Evolutionary conservation across 2,888 invertebrate species (phyloP).

Genomic region (Reticulitermes lucifugus): DNA sequence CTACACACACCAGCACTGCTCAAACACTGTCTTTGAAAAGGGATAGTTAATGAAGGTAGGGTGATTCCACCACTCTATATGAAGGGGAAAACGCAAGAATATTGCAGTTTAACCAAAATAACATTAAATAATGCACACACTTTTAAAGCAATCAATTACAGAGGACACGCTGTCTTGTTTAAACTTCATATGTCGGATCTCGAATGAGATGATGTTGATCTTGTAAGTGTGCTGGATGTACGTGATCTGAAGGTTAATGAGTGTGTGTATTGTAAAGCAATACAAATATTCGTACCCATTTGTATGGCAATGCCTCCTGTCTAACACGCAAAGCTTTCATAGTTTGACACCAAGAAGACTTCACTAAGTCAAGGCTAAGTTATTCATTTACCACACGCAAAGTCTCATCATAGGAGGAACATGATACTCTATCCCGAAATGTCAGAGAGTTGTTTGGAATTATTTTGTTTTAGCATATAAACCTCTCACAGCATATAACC

Average conservation of each 20-base stretch:
- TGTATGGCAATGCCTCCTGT: slow-evolving; percentile 14
- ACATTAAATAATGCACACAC: neutral
- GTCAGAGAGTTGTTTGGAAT: no score
- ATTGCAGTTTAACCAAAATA: no score
- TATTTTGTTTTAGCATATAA: no score
- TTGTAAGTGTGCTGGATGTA: neutral
- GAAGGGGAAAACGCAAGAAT: neutral
- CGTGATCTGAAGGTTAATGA: slow-evolving; percentile 28
- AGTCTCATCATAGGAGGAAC: neutral
- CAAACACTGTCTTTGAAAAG: neutral
- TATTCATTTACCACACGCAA: slow-evolving; percentile 15
- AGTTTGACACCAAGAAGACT: slow-evolving; percentile 30
- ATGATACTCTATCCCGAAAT: no score
- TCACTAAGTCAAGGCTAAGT: slow-evolving; percentile 32
- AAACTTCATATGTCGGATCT: neutral
- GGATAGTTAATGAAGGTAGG: neutral
- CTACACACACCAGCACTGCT: neutral
- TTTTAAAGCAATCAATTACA: neutral
- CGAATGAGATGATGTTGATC: slow-evolving; percentile 2
- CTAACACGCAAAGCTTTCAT: slow-evolving; percentile 19
- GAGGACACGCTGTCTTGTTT: neutral
- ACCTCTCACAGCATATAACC: no score
- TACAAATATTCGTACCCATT: slow-evolving; percentile 28
- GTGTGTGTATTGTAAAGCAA: slow-evolving; percentile 29
- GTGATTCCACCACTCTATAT: neutral